phyloP scores from a whole-genome alignment of 2,113 vertebrate species.

The Macquaria australasica region DNA sequence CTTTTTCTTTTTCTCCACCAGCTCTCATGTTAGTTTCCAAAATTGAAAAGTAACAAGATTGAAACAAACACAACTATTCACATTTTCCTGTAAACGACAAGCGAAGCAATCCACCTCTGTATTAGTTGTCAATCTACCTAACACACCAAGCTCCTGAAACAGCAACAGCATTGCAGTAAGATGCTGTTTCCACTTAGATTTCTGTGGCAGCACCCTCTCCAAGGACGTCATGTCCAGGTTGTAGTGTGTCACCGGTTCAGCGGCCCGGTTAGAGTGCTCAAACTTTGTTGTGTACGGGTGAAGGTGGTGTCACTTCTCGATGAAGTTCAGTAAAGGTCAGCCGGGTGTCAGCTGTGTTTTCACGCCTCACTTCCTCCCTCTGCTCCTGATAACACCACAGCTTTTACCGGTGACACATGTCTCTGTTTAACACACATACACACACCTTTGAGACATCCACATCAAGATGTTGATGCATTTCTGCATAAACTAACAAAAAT shows the following conservation, averaged over 20 bases:
- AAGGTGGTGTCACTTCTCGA: constrained; percentile 61
- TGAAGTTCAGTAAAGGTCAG: constrained; percentile 75
- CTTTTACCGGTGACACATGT: constrained; percentile 68
- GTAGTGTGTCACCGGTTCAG: constrained; percentile 51
- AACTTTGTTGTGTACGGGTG: constrained; percentile 49
- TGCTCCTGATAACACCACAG: constrained; percentile 59
- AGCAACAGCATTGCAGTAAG: neutral
- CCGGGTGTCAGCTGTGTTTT: constrained; percentile 74
- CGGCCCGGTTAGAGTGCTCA: constrained; percentile 30
- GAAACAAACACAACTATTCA: neutral
- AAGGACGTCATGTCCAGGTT: constrained; percentile 51
- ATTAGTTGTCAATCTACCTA: constrained; percentile 8
- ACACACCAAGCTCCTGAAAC: neutral
- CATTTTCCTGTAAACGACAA: constrained; percentile 11
- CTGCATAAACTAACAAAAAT: constrained; percentile 14
- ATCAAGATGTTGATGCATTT: constrained; percentile 14
- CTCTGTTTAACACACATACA: constrained; percentile 54
- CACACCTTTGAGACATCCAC: constrained; percentile 33
- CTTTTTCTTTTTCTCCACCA: neutral
- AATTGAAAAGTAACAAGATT: constrained; percentile 5
- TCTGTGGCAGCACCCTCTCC: constrained; percentile 23
- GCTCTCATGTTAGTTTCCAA: constrained; percentile 10
- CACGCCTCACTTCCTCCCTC: constrained; percentile 79
- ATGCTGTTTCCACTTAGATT: constrained; percentile 27
- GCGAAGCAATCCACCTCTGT: neutral